phyloP scores from a whole-genome alignment of 2,888 invertebrate species.

The Thymelicus lineola region DNA sequence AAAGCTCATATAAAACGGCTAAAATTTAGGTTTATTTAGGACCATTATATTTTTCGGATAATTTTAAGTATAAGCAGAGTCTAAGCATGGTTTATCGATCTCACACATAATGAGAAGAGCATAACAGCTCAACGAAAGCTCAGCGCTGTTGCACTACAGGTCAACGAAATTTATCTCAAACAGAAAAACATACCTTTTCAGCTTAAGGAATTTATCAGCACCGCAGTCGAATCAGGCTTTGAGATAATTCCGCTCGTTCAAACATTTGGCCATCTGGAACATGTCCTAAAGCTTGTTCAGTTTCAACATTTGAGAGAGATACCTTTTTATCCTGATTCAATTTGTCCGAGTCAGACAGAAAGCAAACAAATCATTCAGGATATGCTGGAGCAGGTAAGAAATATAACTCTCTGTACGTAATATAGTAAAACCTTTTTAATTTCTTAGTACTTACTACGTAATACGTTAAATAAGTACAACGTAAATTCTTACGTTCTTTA shows the following conservation, averaged over 20 bases:
- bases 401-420: background rate
- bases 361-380: conserved; percentile 84
- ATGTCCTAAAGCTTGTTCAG: conserved; percentile 89
- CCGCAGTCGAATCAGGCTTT: conserved; percentile 84
- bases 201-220: conserved; percentile 59
- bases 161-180: background rate
- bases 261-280: conserved; percentile 94
- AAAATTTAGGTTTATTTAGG: no score
- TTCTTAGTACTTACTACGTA: no score
- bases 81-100: background rate
- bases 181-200: conserved; percentile 48
- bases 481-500: no score
- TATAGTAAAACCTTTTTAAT: background rate
- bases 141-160: no score
- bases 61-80: no score
- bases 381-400: conserved; percentile 89
- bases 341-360: conserved; percentile 88
- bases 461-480: no score
- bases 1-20: no score
- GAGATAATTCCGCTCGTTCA: conserved; percentile 93
- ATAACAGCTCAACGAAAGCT: no score
- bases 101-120: background rate
- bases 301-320: conserved; percentile 89
- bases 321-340: conserved; percentile 83
- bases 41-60: no score